Conservation (phyloP, 2,888 invertebrate genomes). For the Drosophila falleni region DNA sequence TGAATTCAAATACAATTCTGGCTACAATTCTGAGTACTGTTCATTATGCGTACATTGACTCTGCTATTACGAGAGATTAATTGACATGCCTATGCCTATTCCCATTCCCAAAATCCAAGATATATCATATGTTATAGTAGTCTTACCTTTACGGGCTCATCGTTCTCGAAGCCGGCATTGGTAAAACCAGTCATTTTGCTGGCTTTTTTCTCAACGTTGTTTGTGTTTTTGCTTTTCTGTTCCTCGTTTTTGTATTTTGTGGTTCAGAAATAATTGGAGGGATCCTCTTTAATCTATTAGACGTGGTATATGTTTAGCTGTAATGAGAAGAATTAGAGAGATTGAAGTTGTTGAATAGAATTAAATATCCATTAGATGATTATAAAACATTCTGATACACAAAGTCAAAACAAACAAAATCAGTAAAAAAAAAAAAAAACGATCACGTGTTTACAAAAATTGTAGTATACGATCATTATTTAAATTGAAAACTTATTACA, state of each 20-base stretch:
- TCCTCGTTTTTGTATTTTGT: slow-evolving; percentile 1
- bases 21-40: neutral
- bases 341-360: slow-evolving; percentile 37
- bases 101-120: neutral
- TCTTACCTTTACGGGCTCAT: slow-evolving; percentile 85
- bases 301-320: slow-evolving; percentile 38
- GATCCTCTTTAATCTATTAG: slow-evolving; percentile 31
- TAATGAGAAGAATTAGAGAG: slow-evolving; percentile 32
- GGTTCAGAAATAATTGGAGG: neutral
- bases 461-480: slow-evolving; percentile 35
- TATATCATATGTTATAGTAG: neutral
- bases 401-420: slow-evolving; percentile 25
- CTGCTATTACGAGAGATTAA: neutral
- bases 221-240: neutral
- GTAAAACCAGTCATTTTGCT: slow-evolving; percentile 84
- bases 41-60: slow-evolving; percentile 30
- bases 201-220: slow-evolving; percentile 22
- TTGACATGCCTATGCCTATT: neutral
- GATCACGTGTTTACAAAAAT: slow-evolving; percentile 23
- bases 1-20: neutral
- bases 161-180: slow-evolving; percentile 84
- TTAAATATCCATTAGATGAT: slow-evolving; percentile 19
- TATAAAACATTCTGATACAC: slow-evolving; percentile 26
- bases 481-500: slow-evolving; percentile 50
- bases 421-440: slow-evolving; percentile 3